phyloP scores from a whole-genome alignment of 2,888 invertebrate genomes.

The Drosophila subsilvestris region DNA sequence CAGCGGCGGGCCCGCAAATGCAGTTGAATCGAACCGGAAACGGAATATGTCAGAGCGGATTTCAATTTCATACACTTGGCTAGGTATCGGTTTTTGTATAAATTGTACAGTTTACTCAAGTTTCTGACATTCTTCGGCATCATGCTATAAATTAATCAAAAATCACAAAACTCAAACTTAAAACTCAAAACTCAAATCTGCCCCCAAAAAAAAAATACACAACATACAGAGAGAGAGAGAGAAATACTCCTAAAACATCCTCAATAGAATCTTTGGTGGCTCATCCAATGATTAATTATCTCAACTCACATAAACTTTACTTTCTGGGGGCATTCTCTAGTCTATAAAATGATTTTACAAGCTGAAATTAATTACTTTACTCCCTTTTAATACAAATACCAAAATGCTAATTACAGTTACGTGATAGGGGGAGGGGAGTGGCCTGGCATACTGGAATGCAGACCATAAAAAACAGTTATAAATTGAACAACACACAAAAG shows the following conservation, averaged over 20 bases:
- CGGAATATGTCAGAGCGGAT: constrained; percentile 83
- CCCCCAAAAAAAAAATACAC: neutral
- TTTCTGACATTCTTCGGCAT: constrained; percentile 83
- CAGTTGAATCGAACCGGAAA: constrained; percentile 84
- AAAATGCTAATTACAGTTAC: constrained; percentile 67
- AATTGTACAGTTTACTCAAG: constrained; percentile 84
- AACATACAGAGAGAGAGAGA: neutral
- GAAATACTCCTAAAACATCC: neutral
- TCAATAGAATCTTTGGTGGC: constrained; percentile 6
- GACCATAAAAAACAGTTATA: constrained; percentile 56
- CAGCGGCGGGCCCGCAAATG: constrained; percentile 83
- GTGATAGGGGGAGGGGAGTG: constrained; percentile 3
- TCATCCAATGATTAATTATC: constrained; percentile 7
- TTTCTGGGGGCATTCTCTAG: constrained; percentile 24
- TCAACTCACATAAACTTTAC: constrained; percentile 1
- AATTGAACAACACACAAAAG: constrained; percentile 15
- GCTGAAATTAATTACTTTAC: neutral
- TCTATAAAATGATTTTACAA: constrained; percentile 27
- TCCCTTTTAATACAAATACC: constrained; percentile 26
- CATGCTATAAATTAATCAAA: constrained; percentile 75
- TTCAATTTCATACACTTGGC: constrained; percentile 83
- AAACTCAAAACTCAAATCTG: constrained; percentile 12
- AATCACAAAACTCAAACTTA: constrained; percentile 9
- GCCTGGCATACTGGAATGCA: neutral
- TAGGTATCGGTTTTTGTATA: constrained; percentile 84